Conservation (phyloP, 1,140 invertebrate species). For the Calosoma granatense region DNA sequence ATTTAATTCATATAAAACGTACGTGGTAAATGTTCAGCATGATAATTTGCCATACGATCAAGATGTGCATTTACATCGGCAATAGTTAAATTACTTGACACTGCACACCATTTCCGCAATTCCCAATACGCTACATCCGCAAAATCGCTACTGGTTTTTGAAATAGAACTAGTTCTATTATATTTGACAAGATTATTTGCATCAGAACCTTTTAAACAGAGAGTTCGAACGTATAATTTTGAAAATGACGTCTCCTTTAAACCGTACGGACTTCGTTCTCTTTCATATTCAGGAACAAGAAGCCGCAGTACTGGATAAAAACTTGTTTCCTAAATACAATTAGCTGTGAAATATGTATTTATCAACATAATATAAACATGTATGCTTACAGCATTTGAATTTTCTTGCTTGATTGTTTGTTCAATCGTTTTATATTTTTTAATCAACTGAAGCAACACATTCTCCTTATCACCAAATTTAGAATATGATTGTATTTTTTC, state of each 20-base stretch:
- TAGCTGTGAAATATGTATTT: not conserved
- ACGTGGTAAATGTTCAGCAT: not conserved
- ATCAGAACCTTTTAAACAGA: constrained; percentile 55
- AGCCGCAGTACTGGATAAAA: constrained; percentile 63
- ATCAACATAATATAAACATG: not conserved
- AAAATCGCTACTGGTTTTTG: constrained; percentile 51
- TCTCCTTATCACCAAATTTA: not conserved
- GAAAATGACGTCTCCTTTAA: constrained; percentile 55
- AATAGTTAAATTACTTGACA: constrained; percentile 42
- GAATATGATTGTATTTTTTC: not conserved
- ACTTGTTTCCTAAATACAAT: constrained; percentile 32
- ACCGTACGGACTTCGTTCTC: constrained; percentile 50
- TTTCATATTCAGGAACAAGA: constrained; percentile 57
- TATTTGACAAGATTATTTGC: constrained; percentile 49
- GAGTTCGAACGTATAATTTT: constrained; percentile 53
- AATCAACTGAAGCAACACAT: not conserved
- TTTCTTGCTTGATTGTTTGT: not conserved
- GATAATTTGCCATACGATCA: constrained; percentile 36
- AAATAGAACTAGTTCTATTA: constrained; percentile 29
- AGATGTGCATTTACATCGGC: constrained; percentile 57
- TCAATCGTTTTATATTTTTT: not conserved
- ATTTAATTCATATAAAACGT: constrained; percentile 17
- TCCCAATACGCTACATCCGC: constrained; percentile 60
- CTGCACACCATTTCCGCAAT: constrained; percentile 50
- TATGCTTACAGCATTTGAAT: not conserved